These are phyloP conservation scores for Procambarus clarkii DNA, from an alignment of 1,140 invertebrate genomes.

Conservation along the genomic window DNA sequence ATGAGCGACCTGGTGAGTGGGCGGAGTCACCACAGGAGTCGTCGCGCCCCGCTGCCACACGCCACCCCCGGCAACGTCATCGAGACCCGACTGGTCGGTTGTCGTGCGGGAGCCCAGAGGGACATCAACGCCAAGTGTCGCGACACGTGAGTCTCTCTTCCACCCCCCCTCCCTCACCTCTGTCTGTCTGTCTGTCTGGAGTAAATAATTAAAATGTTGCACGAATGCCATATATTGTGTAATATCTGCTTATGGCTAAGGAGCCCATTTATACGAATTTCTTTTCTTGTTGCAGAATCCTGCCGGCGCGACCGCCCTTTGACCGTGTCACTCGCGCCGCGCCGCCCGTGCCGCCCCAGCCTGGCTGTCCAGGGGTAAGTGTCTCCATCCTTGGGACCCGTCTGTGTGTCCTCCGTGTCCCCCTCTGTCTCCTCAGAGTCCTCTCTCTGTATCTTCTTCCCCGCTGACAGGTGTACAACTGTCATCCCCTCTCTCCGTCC, in stretches of 20 bases:
- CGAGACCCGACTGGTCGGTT: constrained; percentile 59
- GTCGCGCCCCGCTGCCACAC: constrained; percentile 61
- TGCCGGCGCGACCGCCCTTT: constrained; percentile 12
- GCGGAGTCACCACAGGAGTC: constrained; percentile 23
- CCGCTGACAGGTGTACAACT: no score
- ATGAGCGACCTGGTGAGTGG: background rate
- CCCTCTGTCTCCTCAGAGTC: no score
- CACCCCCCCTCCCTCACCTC: no score
- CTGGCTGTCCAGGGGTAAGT: constrained; percentile 36
- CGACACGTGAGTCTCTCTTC: constrained; percentile 47
- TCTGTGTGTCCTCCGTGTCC: no score
- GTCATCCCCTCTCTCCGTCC: no score
- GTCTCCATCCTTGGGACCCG: no score
- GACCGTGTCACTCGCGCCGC: constrained; percentile 24
- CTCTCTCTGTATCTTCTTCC: no score
- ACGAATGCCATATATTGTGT: no score
- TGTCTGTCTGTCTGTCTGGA: no score
- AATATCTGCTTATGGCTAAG: no score
- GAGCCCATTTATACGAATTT: no score
- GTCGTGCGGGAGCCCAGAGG: constrained; percentile 57
- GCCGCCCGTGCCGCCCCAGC: constrained; percentile 41
- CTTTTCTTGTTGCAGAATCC: constrained; percentile 2
- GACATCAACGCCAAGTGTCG: constrained; percentile 69
- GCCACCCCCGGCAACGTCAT: constrained; percentile 66
- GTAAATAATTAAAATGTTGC: no score